These are phyloP conservation scores for Eupithecia tripunctaria DNA, from an alignment of 2,888 invertebrate genomes.

Conservation along the genomic window DNA sequence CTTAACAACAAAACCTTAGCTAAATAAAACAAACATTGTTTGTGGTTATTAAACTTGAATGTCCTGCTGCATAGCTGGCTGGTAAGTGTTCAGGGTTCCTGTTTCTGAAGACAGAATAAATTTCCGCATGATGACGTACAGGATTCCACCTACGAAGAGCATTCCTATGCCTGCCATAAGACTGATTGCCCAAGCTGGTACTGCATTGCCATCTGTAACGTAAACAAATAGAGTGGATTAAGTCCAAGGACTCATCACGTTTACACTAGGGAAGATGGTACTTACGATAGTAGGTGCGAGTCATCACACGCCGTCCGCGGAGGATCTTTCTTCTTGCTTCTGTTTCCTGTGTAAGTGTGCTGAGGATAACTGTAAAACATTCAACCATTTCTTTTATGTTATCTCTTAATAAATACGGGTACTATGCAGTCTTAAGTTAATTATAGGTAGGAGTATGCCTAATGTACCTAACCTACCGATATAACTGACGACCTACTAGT, in stretches of 20 bases:
- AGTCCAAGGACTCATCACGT: background rate
- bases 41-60: conserved; percentile 55
- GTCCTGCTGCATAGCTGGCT: conserved; percentile 83
- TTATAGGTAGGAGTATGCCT: background rate
- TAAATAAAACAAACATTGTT: background rate
- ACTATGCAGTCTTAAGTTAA: background rate
- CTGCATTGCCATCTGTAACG: conserved; percentile 85
- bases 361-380: conserved; percentile 85
- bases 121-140: conserved; percentile 88
- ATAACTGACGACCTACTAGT: too few species aligned
- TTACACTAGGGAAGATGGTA: conserved; percentile 44
- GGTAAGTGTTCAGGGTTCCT: conserved; percentile 78
- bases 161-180: conserved; percentile 88
- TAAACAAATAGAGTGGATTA: background rate
- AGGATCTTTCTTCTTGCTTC: conserved; percentile 92
- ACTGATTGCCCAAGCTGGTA: conserved; percentile 92
- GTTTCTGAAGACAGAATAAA: conserved; percentile 85
- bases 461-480: background rate
- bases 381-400: background rate
- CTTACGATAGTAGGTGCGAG: conserved; percentile 92
- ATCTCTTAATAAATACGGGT: background rate
- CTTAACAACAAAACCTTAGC: background rate
- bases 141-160: conserved; percentile 87
- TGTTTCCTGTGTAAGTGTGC: conserved; percentile 87
- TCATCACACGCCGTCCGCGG: conserved; percentile 90